Conservation (phyloP, 2,888 invertebrate genomes). For the Hirtodrosophila histrioides region DNA sequence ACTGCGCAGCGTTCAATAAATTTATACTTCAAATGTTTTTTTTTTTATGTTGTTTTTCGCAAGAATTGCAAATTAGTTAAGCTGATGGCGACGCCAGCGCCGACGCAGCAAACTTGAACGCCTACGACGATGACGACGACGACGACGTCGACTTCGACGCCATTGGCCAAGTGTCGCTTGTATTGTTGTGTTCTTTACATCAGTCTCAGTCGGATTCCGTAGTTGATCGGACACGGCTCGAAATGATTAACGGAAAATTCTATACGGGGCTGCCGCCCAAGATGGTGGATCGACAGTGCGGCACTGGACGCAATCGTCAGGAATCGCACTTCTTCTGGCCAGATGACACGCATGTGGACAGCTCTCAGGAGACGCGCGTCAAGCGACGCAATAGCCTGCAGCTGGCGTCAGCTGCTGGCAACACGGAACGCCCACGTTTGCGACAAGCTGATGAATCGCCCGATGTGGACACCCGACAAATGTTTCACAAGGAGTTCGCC, state of each 20-base stretch:
- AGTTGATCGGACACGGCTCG: slow-evolving; percentile 41
- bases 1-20: slow-evolving; percentile 60
- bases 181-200: slow-evolving; percentile 52
- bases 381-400: slow-evolving; percentile 76
- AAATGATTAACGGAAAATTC: slow-evolving; percentile 84
- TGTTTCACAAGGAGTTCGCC: slow-evolving; percentile 83
- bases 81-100: slow-evolving; percentile 24
- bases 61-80: slow-evolving; percentile 79
- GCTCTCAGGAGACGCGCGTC: slow-evolving; percentile 71
- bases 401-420: slow-evolving; percentile 32
- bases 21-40: slow-evolving; percentile 60
- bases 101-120: slow-evolving; percentile 49
- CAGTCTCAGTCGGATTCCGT: slow-evolving; percentile 62
- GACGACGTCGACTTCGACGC: slow-evolving; percentile 30
- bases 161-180: slow-evolving; percentile 24
- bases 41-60: slow-evolving; percentile 58
- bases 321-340: slow-evolving; percentile 84
- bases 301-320: slow-evolving; percentile 77
- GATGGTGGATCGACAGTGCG: slow-evolving; percentile 80
- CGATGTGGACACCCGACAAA: slow-evolving; percentile 79
- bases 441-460: slow-evolving; percentile 19
- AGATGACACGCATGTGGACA: slow-evolving; percentile 80
- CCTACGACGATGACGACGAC: slow-evolving; percentile 61
- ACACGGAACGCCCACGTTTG: slow-evolving; percentile 20
- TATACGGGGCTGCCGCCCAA: slow-evolving; percentile 83